Evolutionary conservation across 2,113 vertebrate species (phyloP).

Genomic region (Cercocebus atys): DNA sequence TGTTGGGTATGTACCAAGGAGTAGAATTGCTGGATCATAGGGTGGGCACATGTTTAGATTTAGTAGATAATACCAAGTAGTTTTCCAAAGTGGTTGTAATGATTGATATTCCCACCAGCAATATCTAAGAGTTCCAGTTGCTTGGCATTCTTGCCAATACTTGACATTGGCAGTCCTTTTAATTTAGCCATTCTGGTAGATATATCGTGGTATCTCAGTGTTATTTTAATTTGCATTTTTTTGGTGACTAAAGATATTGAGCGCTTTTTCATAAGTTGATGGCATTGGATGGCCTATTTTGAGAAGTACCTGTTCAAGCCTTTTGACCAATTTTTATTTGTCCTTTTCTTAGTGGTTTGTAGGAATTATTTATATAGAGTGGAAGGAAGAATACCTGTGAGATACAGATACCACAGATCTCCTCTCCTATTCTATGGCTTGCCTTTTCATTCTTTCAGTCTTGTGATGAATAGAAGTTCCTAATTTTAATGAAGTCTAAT

Average conservation of each 20-base stretch:
- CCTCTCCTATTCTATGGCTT: background rate
- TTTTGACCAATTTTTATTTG: background rate
- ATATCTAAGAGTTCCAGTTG: background rate
- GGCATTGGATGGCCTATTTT: background rate
- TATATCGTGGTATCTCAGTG: background rate
- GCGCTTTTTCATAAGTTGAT: background rate
- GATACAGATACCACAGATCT: background rate
- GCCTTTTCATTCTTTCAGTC: background rate
- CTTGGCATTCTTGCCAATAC: background rate
- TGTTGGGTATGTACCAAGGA: background rate
- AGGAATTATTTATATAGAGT: background rate
- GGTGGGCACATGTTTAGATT: background rate
- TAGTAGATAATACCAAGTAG: background rate
- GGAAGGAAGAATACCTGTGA: background rate
- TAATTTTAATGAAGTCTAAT: too few relatives aligned
- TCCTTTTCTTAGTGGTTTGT: background rate
- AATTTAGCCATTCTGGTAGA: background rate
- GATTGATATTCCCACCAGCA: background rate
- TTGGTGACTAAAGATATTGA: background rate
- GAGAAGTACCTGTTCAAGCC: background rate
- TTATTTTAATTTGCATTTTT: conserved; percentile 16
- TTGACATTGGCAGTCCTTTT: background rate
- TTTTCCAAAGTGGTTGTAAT: background rate
- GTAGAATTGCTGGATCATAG: background rate
- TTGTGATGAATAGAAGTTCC: background rate